A percentile compares a stretch with the other conserved stretches of the same genome.
These are phyloP conservation scores for Equus przewalskii DNA, from an alignment of 2,113 vertebrate species.

Conservation along the genomic window DNA sequence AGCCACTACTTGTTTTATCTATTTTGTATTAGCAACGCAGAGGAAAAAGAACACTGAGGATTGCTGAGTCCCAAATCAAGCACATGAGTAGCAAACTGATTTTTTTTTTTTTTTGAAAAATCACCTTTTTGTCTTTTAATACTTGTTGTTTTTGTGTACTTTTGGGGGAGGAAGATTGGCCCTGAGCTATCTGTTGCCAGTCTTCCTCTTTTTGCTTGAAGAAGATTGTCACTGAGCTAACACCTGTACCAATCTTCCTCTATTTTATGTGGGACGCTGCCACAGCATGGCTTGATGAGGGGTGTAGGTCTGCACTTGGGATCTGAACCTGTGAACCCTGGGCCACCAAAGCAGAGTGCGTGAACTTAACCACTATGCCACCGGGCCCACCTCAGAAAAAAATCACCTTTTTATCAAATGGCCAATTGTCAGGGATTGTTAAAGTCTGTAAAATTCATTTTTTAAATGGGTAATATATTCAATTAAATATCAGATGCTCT, in stretches of 20 bases:
- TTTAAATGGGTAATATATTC: slow-evolving; percentile 13
- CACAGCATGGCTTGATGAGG: too few species aligned
- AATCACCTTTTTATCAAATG: slow-evolving; percentile 17
- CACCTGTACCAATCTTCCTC: too few species aligned
- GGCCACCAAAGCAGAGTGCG: too few species aligned
- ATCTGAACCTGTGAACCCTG: too few species aligned
- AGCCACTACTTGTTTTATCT: background rate
- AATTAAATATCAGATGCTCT: slow-evolving; percentile 49
- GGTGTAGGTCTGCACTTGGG: too few species aligned
- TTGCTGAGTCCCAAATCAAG: slow-evolving; percentile 40
- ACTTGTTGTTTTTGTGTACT: too few species aligned
- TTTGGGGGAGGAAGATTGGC: too few species aligned
- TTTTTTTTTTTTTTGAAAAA: background rate
- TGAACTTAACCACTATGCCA: too few species aligned
- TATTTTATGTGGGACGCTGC: too few species aligned
- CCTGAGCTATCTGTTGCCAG: too few species aligned
- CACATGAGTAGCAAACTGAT: background rate
- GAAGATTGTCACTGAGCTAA: too few species aligned
- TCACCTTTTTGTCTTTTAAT: background rate
- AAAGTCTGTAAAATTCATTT: slow-evolving; percentile 50
- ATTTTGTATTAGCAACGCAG: background rate
- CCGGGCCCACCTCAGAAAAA: background rate
- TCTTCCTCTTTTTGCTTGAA: too few species aligned
- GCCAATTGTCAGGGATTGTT: slow-evolving; percentile 43
- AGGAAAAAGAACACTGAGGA: background rate